phyloP scores from a whole-genome alignment of 2,888 invertebrate genomes.

The Syrista parreyssii region DNA sequence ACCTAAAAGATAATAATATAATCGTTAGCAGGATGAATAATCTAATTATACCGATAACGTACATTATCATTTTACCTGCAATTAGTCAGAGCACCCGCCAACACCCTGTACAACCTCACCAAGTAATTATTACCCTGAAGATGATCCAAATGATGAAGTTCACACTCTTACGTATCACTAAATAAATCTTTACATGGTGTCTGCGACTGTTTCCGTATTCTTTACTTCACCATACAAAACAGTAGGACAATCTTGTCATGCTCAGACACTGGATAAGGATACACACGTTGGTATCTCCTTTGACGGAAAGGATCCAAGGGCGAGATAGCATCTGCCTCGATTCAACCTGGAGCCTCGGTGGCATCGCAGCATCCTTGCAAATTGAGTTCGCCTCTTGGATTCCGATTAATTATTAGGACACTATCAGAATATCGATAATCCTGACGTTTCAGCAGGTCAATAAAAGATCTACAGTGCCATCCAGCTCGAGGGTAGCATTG shows the following conservation, averaged over 20 bases:
- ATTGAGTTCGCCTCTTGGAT: slow-evolving; percentile 16
- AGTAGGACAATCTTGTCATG: neutral
- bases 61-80: neutral
- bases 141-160: neutral
- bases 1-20: slow-evolving; percentile 36
- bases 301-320: neutral
- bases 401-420: slow-evolving; percentile 22
- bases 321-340: neutral
- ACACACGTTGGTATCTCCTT: neutral
- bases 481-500: neutral
- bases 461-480: neutral
- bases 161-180: too few species aligned
- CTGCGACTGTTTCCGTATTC: neutral
- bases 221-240: neutral
- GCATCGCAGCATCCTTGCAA: slow-evolving; percentile 14
- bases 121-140: neutral
- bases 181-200: too few species aligned
- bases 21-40: slow-evolving; percentile 38
- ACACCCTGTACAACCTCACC: neutral
- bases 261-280: neutral
- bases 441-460: neutral
- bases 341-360: neutral
- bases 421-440: slow-evolving; percentile 8
- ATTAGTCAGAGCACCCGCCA: neutral
- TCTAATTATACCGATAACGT: slow-evolving; percentile 38